A percentile compares a stretch with the other conserved stretches of the same genome.
phyloP scores from a whole-genome alignment of 2,888 invertebrate genomes.

The Noctua pronuba region DNA sequence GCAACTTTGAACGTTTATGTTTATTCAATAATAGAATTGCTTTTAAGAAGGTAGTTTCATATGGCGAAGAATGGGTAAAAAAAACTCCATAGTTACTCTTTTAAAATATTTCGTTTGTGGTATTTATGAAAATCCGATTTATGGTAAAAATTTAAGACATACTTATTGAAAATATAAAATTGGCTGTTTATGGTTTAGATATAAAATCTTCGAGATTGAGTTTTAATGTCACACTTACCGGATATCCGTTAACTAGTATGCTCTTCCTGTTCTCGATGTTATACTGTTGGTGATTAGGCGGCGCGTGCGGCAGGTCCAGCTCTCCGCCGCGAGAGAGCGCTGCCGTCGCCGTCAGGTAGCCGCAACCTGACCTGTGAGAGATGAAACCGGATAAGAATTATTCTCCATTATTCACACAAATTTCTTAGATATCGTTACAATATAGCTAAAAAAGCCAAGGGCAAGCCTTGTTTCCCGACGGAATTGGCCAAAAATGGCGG shows the following conservation, averaged over 20 bases:
- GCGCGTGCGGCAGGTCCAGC: conserved; percentile 79
- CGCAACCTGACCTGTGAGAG: conserved; percentile 73
- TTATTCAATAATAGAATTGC: neutral
- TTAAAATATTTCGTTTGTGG: neutral
- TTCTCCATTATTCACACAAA: no score
- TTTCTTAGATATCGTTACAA: no score
- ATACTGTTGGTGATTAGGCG: conserved; percentile 66
- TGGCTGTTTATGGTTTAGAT: neutral
- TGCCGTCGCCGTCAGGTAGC: conserved; percentile 84
- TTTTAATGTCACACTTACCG: conserved; percentile 73
- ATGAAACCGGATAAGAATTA: no score
- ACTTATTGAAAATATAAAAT: neutral
- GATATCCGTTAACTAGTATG: conserved; percentile 88
- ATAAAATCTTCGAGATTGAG: neutral
- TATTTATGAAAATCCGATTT: neutral
- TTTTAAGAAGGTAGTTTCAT: neutral
- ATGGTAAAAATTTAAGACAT: neutral
- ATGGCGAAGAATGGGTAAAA: neutral
- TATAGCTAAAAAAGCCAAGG: no score
- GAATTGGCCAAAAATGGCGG: no score
- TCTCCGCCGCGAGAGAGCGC: conserved; percentile 85
- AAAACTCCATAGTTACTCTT: neutral
- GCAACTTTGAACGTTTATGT: neutral
- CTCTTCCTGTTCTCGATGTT: conserved; percentile 85
- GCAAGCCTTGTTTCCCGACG: no score